Evolutionary conservation across 2,797 vertebrate genomes (phyloP), one percentile per base, ranked within the genome.

Genomic region (Phaenicophaeus curvirostris): DNA sequence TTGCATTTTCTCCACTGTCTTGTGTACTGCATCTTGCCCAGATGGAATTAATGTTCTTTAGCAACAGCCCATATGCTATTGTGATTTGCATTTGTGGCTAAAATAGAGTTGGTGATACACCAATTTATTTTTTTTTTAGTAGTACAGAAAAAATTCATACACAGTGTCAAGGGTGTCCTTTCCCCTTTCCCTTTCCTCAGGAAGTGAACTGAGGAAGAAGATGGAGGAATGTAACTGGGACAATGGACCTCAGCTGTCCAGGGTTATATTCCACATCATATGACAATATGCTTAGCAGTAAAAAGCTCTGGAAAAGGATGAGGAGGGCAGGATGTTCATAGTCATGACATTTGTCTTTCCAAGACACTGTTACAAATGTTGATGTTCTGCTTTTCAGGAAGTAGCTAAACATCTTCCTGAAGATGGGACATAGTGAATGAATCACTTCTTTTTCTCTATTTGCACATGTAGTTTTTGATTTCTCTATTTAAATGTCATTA

Each of bases 141-240:
- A 42, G 7, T 59, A 33, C 39, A 39, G 39, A 39, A 69, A 44
- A 24, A 18, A 6, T 24, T 4, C 6, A 54, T 42, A 6, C 10
- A 80, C 4, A 48, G 17, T 2, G 5, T 27, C 33, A 18, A 48
- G 30, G 13, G 2, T 59, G 59, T 71, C 8, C 15, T 10, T 55
- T 8, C 16, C 6, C 3, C 3, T 69, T 50, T 6, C 4, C 5
- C 4, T 3, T 2, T 50, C 14, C 13, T 30, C 17, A 44, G 17
- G 33, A 53, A 16, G 17, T 35, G 28, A 5, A 3, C 8, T 61
- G 18, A 28, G 23, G 11, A 44, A 77, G 39, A 73, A 39, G 4
- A 2, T 88, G 67, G 27, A 41, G 7, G 11, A 11, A 44, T 18
- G 44, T 6, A 74, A 18, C 30, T 74, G 33, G 50, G 24, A 50